Base-by-base conservation (phyloP, 2,797 vertebrate species). In the Denticeps clupeoides region DNA sequence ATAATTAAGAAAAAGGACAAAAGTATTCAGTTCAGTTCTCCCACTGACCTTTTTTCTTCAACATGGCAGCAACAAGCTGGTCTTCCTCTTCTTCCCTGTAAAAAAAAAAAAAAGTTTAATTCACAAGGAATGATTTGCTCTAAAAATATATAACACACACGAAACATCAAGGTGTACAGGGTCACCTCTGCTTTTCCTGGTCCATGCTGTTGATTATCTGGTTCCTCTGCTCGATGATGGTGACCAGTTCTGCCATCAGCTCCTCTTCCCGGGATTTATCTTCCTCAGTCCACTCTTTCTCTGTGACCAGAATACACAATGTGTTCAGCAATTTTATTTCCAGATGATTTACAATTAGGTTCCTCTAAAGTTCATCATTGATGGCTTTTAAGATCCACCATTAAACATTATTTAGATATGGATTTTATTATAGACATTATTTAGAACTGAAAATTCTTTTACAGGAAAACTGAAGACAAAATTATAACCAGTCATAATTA, bases 1-100 rank as follows among this genome's bases (percentile, higher is more conserved):
- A n/a, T n/a, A n/a, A n/a, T n/a, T n/a, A 28, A 1, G 5, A 21
- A 4, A 28, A 11, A 42, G 9, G 15, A 4, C 2, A 16, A 6
- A 38, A 37, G 6, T n/a, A 33, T 15, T n/a, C n/a, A 31, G 6
- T 5, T 3, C 3, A 29, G 27, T 22, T 13, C 18, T 26, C 8
- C 28, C 7, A 28, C 72, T 65, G 68, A 96, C 95, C 95, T 89
- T 96, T 99, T 71, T 82, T 95, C 78, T 82, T 92, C 64, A 98
- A 78, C 89, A 97, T 90, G 63, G 88, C 89, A 63, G 89, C 92
- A 76, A 97, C 69, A 44, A 96, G 77, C 78, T 94, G 96, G 68
- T 98, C 93, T 59, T 98, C 93, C 51, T 99, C 93, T 71, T 97
- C 91, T 53, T 99, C 95, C 81, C 95, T 99, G 76, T 61, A 53